A percentile compares a stretch with the other conserved stretches of the same genome.
phyloP scores from a whole-genome alignment of 2,888 invertebrate species.

The Monoplex corrugatus region DNA sequence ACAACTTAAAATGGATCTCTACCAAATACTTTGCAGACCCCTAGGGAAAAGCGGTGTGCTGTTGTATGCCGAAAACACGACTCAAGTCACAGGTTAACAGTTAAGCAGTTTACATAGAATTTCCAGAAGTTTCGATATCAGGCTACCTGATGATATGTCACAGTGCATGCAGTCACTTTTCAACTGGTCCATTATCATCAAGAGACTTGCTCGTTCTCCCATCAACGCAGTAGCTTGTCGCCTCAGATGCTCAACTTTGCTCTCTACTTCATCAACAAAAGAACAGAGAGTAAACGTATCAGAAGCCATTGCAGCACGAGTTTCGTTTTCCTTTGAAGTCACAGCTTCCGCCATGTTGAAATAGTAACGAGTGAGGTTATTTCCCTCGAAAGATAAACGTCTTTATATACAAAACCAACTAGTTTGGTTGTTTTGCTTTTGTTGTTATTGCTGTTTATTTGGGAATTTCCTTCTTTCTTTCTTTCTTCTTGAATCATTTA shows the following conservation, averaged over 20 bases:
- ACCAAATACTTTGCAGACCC: too few relatives aligned
- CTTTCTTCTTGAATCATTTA: too few relatives aligned
- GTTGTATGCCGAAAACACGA: too few relatives aligned
- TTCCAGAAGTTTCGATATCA: too few relatives aligned
- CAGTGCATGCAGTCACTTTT: conserved; percentile 52
- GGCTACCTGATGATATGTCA: conserved; percentile 48
- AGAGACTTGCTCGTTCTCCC: conserved; percentile 55
- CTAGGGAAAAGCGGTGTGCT: too few relatives aligned
- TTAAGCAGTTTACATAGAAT: too few relatives aligned
- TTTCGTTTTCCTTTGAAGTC: background rate
- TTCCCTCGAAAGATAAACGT: background rate
- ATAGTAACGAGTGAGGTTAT: background rate
- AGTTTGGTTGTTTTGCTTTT: too few relatives aligned
- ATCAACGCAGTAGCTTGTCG: conserved; percentile 45
- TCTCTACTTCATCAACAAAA: conserved; percentile 58
- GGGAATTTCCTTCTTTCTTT: too few relatives aligned
- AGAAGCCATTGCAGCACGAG: background rate
- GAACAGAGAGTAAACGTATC: conserved; percentile 53
- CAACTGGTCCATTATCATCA: conserved; percentile 54
- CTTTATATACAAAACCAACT: background rate
- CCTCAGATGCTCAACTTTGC: conserved; percentile 53
- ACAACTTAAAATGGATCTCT: too few relatives aligned
- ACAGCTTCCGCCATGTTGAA: conserved; percentile 20
- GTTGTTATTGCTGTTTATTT: too few relatives aligned
- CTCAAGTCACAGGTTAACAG: too few relatives aligned